Evolutionary conservation across 2,113 vertebrate species (phyloP), one percentile per base, ranked within the genome.

Genomic region (Neodontobutis hainanensis): DNA sequence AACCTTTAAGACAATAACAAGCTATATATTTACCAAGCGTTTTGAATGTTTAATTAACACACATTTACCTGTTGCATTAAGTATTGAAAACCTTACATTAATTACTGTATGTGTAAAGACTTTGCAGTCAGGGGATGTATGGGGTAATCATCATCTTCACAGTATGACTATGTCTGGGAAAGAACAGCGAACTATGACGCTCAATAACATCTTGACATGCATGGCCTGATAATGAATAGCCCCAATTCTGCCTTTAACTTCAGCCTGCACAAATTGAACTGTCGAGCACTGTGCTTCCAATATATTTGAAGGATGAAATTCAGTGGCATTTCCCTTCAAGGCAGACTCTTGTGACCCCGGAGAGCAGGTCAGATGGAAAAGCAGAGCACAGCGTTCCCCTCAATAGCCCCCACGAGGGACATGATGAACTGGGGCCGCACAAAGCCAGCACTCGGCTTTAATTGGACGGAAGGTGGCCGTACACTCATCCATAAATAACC

Each of bases 381-480:
- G n/a, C 3, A 56, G 59, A 52, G 49, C 40, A 15, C 16, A 16
- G 8, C 6, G 5, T 15, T 9, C 36, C 47, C 9, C 7, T 3
- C 35, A 65, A 62, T 48, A 34, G 44, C 45, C 60, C 56, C 75
- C 5, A 4, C 5, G 69, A 77, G 78, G 58, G 68, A 68, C 8
- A 75, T 87, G 80, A 86, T 86, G 82, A 85, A 88, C 72, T 68
- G 73, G 73, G 65, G 66, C 68, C 55, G 75, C 68, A 78, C 83
- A 74, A 82, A 85, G 75, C 71, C 72, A 70, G 80, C 84, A 86
- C 85, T 87, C 75, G 85, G 72, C 66, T 87, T 83, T 91, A 91
- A 92, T 91, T 82, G 80, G 88, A 85, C 74, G 80, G 80, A 87
- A 81, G 85, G 79, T 86, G 85, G 70, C 80, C 76, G 69, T 59